These are phyloP conservation scores for Prionace glauca DNA, from an alignment of 2,797 vertebrate species.

Conservation along the genomic window DNA sequence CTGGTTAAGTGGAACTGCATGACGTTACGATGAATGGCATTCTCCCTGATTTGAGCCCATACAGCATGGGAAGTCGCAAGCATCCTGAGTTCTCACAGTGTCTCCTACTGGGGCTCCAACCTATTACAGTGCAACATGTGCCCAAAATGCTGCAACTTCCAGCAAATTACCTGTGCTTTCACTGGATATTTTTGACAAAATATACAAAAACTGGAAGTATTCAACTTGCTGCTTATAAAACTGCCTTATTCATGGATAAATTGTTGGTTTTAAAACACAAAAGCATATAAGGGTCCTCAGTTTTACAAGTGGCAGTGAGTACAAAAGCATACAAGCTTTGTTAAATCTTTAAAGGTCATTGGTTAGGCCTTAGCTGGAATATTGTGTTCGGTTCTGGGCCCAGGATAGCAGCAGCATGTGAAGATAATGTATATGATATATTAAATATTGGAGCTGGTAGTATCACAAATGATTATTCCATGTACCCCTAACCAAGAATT, in stretches of 20 bases:
- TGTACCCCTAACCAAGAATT: neutral
- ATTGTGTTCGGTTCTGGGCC: neutral
- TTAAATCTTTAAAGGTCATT: neutral
- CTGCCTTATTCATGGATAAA: neutral
- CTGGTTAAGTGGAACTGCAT: slow-evolving; percentile 22
- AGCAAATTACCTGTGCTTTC: neutral
- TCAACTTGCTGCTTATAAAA: neutral
- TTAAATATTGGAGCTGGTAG: neutral
- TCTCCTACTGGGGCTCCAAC: neutral
- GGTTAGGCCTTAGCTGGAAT: neutral
- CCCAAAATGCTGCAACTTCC: neutral
- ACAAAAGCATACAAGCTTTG: neutral
- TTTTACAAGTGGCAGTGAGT: neutral
- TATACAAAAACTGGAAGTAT: neutral
- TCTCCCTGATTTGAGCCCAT: slow-evolving; percentile 23
- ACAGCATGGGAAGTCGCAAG: slow-evolving; percentile 26
- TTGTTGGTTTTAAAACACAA: neutral
- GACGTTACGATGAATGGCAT: slow-evolving; percentile 17
- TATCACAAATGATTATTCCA: neutral
- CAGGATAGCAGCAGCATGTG: neutral
- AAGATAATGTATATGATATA: neutral
- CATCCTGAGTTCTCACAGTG: neutral
- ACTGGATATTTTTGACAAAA: neutral
- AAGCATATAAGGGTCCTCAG: neutral
- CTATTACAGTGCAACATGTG: neutral